Evolutionary conservation across 2,797 vertebrate species (phyloP).

Genomic region (Enteromius anoplus): DNA sequence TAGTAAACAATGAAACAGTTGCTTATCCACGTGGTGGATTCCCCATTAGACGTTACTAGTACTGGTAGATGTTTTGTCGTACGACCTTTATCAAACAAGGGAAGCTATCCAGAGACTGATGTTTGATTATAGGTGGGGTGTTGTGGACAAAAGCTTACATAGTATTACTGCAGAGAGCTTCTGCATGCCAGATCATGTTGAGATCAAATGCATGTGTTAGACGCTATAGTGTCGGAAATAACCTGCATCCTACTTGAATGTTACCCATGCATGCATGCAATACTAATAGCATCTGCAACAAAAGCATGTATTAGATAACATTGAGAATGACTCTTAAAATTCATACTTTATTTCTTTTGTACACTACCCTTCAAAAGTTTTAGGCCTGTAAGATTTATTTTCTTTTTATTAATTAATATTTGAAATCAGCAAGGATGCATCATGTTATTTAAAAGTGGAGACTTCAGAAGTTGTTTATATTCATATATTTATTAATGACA

Average conservation of each 20-base stretch:
- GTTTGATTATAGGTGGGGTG: conserved; percentile 46
- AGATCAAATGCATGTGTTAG: conserved; percentile 30
- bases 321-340: background rate
- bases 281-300: background rate
- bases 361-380: background rate
- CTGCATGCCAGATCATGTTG: conserved; percentile 46
- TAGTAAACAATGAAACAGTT: background rate
- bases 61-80: background rate
- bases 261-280: background rate
- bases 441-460: background rate
- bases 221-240: background rate
- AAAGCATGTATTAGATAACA: background rate
- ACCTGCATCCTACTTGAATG: conserved; percentile 24
- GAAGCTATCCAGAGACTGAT: conserved; percentile 16
- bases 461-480: background rate
- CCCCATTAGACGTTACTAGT: background rate
- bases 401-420: background rate
- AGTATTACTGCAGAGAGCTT: conserved; percentile 19
- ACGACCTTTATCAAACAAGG: conserved; percentile 32
- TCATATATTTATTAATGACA: background rate
- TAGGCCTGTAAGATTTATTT: background rate
- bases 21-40: background rate
- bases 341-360: conserved; percentile 26
- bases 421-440: background rate
- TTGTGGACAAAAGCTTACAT: conserved; percentile 42